Base-by-base conservation (phyloP, 2,888 invertebrate genomes). In the Lepidocyrtoides sp. region DNA sequence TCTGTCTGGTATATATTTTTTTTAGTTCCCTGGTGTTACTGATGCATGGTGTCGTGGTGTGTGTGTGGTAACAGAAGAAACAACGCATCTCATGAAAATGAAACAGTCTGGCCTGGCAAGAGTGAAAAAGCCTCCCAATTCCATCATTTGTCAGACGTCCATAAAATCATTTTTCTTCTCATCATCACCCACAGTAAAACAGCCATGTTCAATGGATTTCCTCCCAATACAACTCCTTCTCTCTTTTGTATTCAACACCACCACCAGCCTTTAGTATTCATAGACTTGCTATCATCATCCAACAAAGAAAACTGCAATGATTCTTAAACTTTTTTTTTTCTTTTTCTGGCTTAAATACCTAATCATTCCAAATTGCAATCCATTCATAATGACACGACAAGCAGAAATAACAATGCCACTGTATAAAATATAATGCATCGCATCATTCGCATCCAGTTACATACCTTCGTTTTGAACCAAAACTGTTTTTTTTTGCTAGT, bases 121-220 rank as follows among this genome's bases (percentile, higher is more conserved):
- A n/a, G n/a, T 14, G 32, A 36, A 12, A 54, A 54, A 29, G 36
- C 66, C 17, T 17, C 77, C 51, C 86, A 69, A 86, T 86, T 32
- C 86, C 63, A 77, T 86, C 86, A 86, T 86, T 86, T 86, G 86
- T 86, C 86, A 86, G 77, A 77, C 77, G 86, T 86, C 86, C 77
- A 54, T 63, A 86, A 77, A 60, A 77, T 63, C 77, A 86, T 86
- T 86, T 86, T 85, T 85, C 82, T 84, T 57, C 77, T 20, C 77
- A n/a, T 75, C 63, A 66, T 69, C 36, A 23, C 12, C 79, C 0
- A 2, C 79, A 0, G 0, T 36, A 17, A 57, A 57, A 8, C 66
- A 69, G 2, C 54, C 79, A 29, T 5, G 20, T 3, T n/a, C 77
- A 72, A 36, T 36, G 7, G 36, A 36, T 63, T 63, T 29, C 1